Evolutionary conservation across 1,140 invertebrate species (phyloP).

Genomic region (Aplysia californica): DNA sequence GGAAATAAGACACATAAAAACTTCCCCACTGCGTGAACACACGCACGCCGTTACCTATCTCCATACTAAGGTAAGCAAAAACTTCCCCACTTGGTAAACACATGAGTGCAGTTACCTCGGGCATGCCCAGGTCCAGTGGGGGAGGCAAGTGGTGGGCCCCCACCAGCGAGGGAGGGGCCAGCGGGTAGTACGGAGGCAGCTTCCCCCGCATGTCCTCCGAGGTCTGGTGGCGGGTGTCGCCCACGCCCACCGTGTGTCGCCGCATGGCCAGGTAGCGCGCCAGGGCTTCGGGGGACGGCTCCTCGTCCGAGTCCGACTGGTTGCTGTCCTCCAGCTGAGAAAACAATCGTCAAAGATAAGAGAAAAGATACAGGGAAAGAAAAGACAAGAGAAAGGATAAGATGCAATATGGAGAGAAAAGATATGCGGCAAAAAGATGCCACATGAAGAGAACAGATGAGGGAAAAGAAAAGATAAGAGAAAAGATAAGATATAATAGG

Average conservation of each 20-base stretch:
- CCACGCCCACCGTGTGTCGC: slow-evolving; percentile 92
- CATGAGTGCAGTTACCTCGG: too few species aligned
- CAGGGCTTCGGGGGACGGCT: slow-evolving; percentile 65
- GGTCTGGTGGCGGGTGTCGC: slow-evolving; percentile 82
- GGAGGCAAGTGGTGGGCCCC: neutral
- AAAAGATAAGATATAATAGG: too few species aligned
- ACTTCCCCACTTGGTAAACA: too few species aligned
- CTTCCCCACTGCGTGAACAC: too few species aligned
- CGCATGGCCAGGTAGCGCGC: slow-evolving; percentile 73
- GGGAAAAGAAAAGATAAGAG: too few species aligned
- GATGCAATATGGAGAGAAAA: neutral
- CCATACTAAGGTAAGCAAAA: too few species aligned
- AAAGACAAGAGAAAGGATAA: neutral
- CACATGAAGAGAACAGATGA: neutral
- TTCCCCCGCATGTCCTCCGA: slow-evolving; percentile 68
- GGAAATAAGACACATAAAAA: too few species aligned
- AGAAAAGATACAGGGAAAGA: neutral
- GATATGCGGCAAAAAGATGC: too few species aligned
- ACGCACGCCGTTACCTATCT: too few species aligned
- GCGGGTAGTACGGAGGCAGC: slow-evolving; percentile 59
- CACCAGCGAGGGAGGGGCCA: slow-evolving; percentile 6
- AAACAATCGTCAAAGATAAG: neutral
- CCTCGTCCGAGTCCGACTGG: slow-evolving; percentile 73
- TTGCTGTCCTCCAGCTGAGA: slow-evolving; percentile 51
- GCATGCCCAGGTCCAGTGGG: slow-evolving; percentile 75